Conservation (phyloP, 2,888 invertebrate genomes). For the Andrena marginata region DNA sequence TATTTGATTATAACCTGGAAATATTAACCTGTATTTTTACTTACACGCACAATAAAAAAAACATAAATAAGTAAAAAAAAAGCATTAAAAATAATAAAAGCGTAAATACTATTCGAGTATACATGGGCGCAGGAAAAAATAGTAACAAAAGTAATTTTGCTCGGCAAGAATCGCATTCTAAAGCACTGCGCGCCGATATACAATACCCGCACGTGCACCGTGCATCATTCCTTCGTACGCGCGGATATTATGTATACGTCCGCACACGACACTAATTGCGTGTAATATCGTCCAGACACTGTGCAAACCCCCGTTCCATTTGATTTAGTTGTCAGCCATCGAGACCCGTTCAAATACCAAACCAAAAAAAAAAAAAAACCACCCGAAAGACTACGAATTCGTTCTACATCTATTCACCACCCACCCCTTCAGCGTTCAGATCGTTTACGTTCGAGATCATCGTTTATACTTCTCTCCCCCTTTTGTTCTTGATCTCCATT, state of each 20-base stretch:
- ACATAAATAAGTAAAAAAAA: no score
- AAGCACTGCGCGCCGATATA: neutral
- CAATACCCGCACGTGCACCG: conserved; percentile 5
- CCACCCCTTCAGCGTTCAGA: conserved; percentile 36
- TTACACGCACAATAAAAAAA: conserved; percentile 1
- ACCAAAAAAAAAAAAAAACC: conserved; percentile 41
- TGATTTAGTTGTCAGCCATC: conserved; percentile 14
- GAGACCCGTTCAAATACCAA: conserved; percentile 33
- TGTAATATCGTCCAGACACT: conserved; percentile 61
- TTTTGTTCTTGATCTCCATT: conserved; percentile 1
- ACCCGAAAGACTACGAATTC: conserved; percentile 37
- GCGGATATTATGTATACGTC: conserved; percentile 7
- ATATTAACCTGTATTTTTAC: no score
- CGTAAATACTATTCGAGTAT: no score
- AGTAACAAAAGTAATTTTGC: no score
- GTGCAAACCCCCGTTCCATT: conserved; percentile 28
- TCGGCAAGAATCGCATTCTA: no score
- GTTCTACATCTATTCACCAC: conserved; percentile 50
- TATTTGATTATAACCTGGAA: no score
- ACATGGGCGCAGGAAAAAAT: no score
- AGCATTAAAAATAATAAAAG: no score
- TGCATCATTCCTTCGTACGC: neutral
- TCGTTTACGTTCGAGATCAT: conserved; percentile 53
- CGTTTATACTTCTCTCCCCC: conserved; percentile 11
- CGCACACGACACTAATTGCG: conserved; percentile 60